phyloP scores from a whole-genome alignment of 2,888 invertebrate genomes.

The Atethmia centrago region DNA sequence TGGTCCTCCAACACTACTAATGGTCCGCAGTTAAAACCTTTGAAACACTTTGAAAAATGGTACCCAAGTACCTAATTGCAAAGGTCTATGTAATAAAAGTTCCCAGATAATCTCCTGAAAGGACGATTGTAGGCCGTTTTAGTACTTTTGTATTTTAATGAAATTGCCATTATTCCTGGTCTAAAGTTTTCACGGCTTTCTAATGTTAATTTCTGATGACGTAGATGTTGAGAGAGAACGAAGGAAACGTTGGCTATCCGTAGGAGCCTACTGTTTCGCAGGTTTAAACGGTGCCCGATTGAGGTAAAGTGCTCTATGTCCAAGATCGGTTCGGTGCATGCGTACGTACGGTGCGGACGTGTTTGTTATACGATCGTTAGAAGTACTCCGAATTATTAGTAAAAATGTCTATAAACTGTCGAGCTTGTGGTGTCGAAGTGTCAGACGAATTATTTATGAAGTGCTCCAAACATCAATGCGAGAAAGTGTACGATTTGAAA shows the following conservation, averaged over 20 bases:
- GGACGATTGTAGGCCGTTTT: neutral
- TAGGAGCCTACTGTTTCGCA: neutral
- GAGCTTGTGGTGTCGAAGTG: too few relatives aligned
- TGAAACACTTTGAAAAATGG: constrained; percentile 20
- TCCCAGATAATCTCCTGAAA: constrained; percentile 5
- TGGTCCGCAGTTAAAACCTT: constrained; percentile 15
- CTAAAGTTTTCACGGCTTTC: neutral
- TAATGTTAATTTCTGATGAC: neutral
- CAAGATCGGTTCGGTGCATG: too few relatives aligned
- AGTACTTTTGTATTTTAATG: constrained; percentile 12
- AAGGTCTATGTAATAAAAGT: constrained; percentile 12
- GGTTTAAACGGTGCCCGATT: neutral
- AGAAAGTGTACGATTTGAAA: too few relatives aligned
- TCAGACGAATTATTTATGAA: too few relatives aligned
- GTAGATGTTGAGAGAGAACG: neutral
- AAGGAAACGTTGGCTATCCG: neutral
- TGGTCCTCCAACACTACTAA: constrained; percentile 1
- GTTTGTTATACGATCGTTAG: too few relatives aligned
- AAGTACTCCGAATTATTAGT: too few relatives aligned
- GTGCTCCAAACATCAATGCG: too few relatives aligned
- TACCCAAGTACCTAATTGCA: neutral
- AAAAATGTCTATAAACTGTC: too few relatives aligned
- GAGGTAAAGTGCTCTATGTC: neutral
- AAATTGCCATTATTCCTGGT: constrained; percentile 11
- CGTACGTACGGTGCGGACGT: too few relatives aligned